Percentiles rank a stretch among this genome's conserved stretches.
Conservation (phyloP, 1,140 invertebrate species). For the Drosophila subpulchrella region DNA sequence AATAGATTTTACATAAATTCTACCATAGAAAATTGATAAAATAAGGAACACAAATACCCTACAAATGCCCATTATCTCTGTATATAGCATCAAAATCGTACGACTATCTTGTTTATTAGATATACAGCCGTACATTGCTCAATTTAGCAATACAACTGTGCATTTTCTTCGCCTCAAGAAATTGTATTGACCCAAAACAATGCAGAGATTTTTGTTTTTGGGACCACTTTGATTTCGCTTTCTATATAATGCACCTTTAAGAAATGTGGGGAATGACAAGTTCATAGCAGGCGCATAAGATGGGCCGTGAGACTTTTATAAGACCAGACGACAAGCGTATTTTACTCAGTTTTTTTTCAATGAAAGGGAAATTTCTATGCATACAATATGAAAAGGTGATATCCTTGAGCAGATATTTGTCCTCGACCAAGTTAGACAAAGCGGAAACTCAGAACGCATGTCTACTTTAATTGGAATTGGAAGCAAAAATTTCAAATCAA, state of each 20-base stretch:
- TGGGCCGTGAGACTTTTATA: slow-evolving; percentile 49
- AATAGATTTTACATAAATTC: no score
- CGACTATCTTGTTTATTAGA: slow-evolving; percentile 3
- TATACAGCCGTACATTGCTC: slow-evolving; percentile 16
- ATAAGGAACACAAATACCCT: slow-evolving; percentile 1
- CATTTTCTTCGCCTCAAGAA: slow-evolving; percentile 9
- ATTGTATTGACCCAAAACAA: slow-evolving; percentile 35
- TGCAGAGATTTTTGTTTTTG: slow-evolving; percentile 8
- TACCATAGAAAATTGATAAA: no score
- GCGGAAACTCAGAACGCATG: slow-evolving; percentile 7
- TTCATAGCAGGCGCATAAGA: slow-evolving; percentile 40
- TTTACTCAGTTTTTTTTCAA: slow-evolving; percentile 31
- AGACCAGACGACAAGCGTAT: slow-evolving; percentile 8
- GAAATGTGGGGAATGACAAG: slow-evolving; percentile 56
- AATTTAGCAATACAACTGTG: slow-evolving; percentile 20
- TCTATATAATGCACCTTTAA: slow-evolving; percentile 24
- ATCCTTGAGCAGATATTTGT: slow-evolving; percentile 14
- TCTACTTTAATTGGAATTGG: background rate
- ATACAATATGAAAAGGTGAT: background rate
- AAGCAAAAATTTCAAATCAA: background rate
- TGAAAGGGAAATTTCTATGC: slow-evolving; percentile 62
- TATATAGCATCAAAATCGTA: background rate
- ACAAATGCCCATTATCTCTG: slow-evolving; percentile 12
- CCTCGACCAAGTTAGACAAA: slow-evolving; percentile 3
- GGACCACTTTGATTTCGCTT: slow-evolving; percentile 28